Conservation (phyloP, 1,140 invertebrate species). For the Psilanteris sp. region DNA sequence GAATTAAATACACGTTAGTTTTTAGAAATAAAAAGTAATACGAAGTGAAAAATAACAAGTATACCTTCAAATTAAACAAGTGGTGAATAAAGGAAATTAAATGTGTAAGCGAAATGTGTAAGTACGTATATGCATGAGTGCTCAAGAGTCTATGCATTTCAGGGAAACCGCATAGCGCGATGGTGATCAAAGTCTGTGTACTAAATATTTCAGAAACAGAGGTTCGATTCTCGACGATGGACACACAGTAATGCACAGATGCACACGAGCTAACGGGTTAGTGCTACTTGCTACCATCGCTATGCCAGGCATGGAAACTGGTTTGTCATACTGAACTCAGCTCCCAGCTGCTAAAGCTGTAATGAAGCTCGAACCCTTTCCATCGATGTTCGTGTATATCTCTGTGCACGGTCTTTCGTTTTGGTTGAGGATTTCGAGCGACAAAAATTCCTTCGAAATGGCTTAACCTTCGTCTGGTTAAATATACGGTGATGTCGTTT, state of each 20-base stretch:
- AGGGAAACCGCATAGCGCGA: constrained; percentile 32
- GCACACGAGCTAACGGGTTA: constrained; percentile 70
- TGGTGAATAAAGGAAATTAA: too few relatives aligned
- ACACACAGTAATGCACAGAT: constrained; percentile 58
- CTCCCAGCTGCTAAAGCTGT: constrained; percentile 43
- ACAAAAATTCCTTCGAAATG: constrained; percentile 24
- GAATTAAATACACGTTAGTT: too few relatives aligned
- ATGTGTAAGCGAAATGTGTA: too few relatives aligned
- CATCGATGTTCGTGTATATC: constrained; percentile 27
- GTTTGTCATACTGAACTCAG: constrained; percentile 36
- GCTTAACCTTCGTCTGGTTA: constrained; percentile 4
- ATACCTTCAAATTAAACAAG: too few relatives aligned
- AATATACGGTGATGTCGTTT: constrained; percentile 6
- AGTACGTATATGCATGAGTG: constrained; percentile 3
- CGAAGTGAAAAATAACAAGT: too few relatives aligned
- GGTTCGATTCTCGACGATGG: constrained; percentile 62
- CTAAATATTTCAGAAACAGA: constrained; percentile 70
- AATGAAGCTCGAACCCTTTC: constrained; percentile 38
- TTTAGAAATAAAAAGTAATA: too few relatives aligned
- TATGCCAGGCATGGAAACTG: constrained; percentile 59
- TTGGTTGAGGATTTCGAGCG: not conserved
- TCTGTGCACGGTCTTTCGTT: constrained; percentile 1
- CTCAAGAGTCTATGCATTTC: constrained; percentile 7
- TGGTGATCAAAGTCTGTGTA: constrained; percentile 57
- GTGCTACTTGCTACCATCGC: constrained; percentile 65